Evolutionary conservation across 2,797 vertebrate species (phyloP).

Genomic region (Pseudochirops corinnae): DNA sequence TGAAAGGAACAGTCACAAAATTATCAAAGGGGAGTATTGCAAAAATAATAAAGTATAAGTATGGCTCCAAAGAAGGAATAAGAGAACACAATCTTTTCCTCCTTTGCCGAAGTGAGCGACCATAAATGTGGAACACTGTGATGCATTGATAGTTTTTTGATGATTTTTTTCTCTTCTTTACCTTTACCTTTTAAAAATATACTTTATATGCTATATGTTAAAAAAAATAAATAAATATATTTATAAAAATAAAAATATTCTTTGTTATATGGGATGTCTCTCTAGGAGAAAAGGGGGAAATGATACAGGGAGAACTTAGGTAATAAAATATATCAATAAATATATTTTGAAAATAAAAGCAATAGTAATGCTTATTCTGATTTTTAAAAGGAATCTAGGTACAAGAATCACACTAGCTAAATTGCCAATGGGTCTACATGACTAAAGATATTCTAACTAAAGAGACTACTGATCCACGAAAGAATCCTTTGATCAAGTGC

Average conservation of each 20-base stretch:
- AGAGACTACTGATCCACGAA: background rate
- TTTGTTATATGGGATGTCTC: background rate
- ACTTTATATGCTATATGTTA: too few species aligned
- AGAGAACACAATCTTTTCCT: background rate
- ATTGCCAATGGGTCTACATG: background rate
- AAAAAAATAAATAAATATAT: too few species aligned
- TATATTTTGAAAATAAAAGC: background rate
- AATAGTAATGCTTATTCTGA: background rate
- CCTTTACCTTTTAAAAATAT: background rate
- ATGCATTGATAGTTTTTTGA: background rate
- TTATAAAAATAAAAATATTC: too few species aligned
- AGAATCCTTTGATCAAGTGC: background rate
- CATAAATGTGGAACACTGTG: background rate
- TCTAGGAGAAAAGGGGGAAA: background rate
- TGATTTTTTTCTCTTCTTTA: background rate
- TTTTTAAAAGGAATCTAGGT: background rate
- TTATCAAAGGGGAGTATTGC: background rate
- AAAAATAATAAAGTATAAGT: background rate
- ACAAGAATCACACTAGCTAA: background rate
- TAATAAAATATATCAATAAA: background rate
- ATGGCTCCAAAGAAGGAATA: background rate
- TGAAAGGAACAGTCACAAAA: background rate
- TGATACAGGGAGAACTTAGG: background rate
- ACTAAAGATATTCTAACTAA: background rate
- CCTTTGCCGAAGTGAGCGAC: background rate